These are phyloP conservation scores for Chorisops tibialis DNA, from an alignment of 2,888 invertebrate species.

Conservation along the genomic window DNA sequence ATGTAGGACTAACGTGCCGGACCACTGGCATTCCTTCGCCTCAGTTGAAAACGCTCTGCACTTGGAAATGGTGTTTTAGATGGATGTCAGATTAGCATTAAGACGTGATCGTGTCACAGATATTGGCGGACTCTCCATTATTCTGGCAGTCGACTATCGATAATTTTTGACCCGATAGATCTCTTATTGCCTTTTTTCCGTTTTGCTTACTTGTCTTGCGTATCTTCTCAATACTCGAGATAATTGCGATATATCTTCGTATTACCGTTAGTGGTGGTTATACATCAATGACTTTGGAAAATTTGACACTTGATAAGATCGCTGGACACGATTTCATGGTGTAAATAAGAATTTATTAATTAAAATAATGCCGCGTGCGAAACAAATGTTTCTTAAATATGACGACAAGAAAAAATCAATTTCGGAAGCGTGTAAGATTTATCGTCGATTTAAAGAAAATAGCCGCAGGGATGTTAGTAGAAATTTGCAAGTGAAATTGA, in stretches of 20 bases:
- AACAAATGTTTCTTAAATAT: no score
- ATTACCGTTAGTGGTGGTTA: slow-evolving; percentile 7
- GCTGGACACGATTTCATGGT: not conserved
- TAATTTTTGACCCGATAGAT: not conserved
- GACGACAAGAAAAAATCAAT: no score
- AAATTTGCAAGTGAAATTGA: no score
- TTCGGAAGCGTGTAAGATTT: no score
- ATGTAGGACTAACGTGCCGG: slow-evolving; percentile 19
- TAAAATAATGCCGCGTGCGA: not conserved
- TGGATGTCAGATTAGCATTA: slow-evolving; percentile 15
- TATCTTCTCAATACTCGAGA: not conserved
- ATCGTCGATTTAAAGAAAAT: no score
- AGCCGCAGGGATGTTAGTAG: no score
- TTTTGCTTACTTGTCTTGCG: not conserved
- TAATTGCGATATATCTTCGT: not conserved
- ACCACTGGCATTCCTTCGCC: slow-evolving; percentile 13
- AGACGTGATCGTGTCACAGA: slow-evolving; percentile 22
- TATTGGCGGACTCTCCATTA: not conserved
- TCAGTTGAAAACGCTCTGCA: slow-evolving; percentile 1
- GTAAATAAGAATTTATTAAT: not conserved
- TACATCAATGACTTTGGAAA: slow-evolving; percentile 6
- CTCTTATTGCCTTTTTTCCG: not conserved
- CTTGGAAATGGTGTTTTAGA: slow-evolving; percentile 18
- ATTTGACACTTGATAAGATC: slow-evolving; percentile 2
- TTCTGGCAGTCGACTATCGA: not conserved